phyloP scores from a whole-genome alignment of 2,797 vertebrate species.

The Pipistrellus pipistrellus region DNA sequence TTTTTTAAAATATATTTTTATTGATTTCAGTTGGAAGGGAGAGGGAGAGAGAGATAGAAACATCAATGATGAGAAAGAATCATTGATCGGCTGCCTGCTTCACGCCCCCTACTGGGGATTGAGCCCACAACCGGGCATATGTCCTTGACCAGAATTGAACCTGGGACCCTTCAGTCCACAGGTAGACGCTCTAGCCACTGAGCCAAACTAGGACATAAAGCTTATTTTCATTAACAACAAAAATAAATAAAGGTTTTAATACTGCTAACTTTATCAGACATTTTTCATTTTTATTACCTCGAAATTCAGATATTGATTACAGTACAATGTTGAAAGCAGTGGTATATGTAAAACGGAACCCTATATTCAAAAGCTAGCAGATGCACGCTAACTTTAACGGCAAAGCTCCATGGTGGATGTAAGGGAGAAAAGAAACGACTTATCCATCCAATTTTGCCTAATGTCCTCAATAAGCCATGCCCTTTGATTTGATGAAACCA shows the following conservation, averaged over 20 bases:
- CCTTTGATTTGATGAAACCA: neutral
- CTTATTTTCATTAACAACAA: neutral
- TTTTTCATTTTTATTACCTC: constrained; percentile 6
- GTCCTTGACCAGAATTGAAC: too few relatives aligned
- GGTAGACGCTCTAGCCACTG: too few relatives aligned
- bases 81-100: too few relatives aligned
- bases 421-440: neutral
- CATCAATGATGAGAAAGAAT: too few relatives aligned
- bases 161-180: too few relatives aligned
- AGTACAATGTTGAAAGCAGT: neutral
- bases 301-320: neutral
- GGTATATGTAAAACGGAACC: neutral
- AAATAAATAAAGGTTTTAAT: neutral
- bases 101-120: too few relatives aligned
- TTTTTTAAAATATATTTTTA: too few relatives aligned
- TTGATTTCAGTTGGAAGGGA: too few relatives aligned
- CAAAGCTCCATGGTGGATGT: neutral
- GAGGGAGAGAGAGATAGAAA: too few relatives aligned
- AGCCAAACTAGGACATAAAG: too few relatives aligned
- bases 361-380: neutral
- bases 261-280: neutral
- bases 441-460: neutral
- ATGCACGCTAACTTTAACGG: neutral
- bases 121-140: too few relatives aligned
- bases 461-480: neutral